These are phyloP conservation scores for Chaitophorus viminalis DNA, from an alignment of 2,888 invertebrate genomes.

Conservation along the genomic window DNA sequence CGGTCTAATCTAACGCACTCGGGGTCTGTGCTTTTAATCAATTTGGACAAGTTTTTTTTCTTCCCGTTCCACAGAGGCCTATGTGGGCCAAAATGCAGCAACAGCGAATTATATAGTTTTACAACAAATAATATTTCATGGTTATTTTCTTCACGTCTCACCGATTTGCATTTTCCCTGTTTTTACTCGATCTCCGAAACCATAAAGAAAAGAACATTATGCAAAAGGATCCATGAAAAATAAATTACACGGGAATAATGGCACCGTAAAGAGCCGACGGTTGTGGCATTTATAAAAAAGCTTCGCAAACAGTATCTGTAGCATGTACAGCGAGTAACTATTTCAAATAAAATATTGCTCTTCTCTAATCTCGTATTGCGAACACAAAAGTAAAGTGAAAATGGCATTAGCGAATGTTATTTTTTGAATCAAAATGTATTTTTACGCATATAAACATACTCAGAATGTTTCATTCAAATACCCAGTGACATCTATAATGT, in stretches of 20 bases:
- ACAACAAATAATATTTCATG: slow-evolving; percentile 59
- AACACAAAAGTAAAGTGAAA: slow-evolving; percentile 35
- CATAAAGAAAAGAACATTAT: slow-evolving; percentile 45
- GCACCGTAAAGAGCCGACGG: slow-evolving; percentile 53
- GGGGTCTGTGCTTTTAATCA: slow-evolving; percentile 52
- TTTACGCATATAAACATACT: not conserved
- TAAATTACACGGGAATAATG: slow-evolving; percentile 58
- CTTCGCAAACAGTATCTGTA: not conserved
- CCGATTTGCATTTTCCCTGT: slow-evolving; percentile 55
- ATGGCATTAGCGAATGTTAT: not conserved
- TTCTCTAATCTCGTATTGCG: slow-evolving; percentile 31
- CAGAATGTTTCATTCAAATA: not conserved
- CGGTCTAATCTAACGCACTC: slow-evolving; percentile 45
- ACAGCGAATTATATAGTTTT: slow-evolving; percentile 50
- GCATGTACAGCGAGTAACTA: not conserved
- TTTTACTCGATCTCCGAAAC: slow-evolving; percentile 17
- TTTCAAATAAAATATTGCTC: slow-evolving; percentile 51
- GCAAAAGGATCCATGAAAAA: slow-evolving; percentile 57
- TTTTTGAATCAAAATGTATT: slow-evolving; percentile 7
- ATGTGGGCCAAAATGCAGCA: not conserved
- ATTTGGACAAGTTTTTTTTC: slow-evolving; percentile 51
- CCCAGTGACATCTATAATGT: not conserved
- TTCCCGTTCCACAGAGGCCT: not conserved
- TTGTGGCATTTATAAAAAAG: slow-evolving; percentile 52
- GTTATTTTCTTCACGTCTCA: slow-evolving; percentile 52